phyloP scores from a whole-genome alignment of 1,140 invertebrate genomes.

The Brachionus rubens region DNA sequence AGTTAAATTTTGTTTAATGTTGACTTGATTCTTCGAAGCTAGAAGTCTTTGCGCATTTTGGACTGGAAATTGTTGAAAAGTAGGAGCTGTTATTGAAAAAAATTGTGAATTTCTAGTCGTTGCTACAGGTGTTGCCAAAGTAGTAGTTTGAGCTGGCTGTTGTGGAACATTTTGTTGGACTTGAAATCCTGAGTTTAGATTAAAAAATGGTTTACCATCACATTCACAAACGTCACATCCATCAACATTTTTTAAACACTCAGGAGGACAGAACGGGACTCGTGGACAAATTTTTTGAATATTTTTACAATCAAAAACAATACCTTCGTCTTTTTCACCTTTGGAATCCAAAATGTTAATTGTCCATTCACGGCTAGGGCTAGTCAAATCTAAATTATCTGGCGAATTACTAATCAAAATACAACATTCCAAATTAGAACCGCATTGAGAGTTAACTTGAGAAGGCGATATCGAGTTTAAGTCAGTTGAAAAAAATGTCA shows the following conservation, averaged over 20 bases:
- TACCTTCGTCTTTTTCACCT: background rate
- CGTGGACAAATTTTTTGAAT: background rate
- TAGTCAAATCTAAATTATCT: background rate
- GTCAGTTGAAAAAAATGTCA: conserved; percentile 19
- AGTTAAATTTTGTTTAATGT: too few species aligned
- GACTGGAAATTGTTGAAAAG: too few species aligned
- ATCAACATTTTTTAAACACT: conserved; percentile 8
- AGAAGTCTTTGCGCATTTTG: too few species aligned
- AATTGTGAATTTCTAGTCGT: too few species aligned
- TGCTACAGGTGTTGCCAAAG: background rate
- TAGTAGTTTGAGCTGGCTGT: background rate
- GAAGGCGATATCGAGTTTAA: background rate
- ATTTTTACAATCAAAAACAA: background rate
- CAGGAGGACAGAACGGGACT: conserved; percentile 32
- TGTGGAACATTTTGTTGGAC: background rate
- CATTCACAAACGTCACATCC: conserved; percentile 35
- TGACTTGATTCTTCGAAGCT: too few species aligned
- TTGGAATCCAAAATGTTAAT: background rate
- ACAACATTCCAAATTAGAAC: background rate
- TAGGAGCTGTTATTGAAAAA: too few species aligned
- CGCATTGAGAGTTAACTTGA: background rate
- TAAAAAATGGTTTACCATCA: conserved; percentile 39
- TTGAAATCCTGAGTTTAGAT: too few species aligned
- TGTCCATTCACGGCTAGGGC: background rate
- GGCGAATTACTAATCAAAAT: background rate